A percentile compares a stretch with the other conserved stretches of the same genome.
These are phyloP conservation scores for Distichodus sexfasciatus DNA, from an alignment of 2,797 vertebrate species.

Conservation along the genomic window DNA sequence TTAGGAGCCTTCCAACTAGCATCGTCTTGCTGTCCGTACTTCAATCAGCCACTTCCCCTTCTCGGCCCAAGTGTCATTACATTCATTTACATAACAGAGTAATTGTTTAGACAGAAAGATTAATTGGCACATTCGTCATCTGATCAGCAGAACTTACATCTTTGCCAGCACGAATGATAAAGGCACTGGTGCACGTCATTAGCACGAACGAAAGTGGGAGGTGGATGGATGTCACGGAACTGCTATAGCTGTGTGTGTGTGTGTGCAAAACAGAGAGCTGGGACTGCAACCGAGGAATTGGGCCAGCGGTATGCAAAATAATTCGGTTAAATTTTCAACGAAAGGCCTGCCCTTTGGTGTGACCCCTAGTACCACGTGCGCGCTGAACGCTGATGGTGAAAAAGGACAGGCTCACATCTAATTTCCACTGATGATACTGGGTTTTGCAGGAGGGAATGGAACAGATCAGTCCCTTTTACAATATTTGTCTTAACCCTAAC, in stretches of 20 bases:
- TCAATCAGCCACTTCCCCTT: conserved; percentile 49
- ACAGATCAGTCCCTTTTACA: too few relatives aligned
- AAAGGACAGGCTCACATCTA: conserved; percentile 55
- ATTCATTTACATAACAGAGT: conserved; percentile 64
- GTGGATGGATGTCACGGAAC: background rate
- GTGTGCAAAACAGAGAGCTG: background rate
- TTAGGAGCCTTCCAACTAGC: conserved; percentile 71
- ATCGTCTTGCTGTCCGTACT: conserved; percentile 63
- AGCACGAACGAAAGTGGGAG: background rate
- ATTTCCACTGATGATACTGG: conserved; percentile 61
- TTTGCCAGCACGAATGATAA: background rate
- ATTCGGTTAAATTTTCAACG: conserved; percentile 74
- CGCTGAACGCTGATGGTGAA: conserved; percentile 63
- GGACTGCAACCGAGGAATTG: conserved; percentile 15
- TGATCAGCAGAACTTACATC: conserved; percentile 55
- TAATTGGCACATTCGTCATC: conserved; percentile 61
- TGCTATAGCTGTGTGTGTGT: background rate
- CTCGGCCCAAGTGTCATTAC: conserved; percentile 42
- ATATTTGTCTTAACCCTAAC: too few relatives aligned
- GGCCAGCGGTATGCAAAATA: conserved; percentile 62
- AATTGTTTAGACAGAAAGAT: conserved; percentile 41
- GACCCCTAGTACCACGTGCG: conserved; percentile 63
- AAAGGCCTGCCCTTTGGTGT: conserved; percentile 65
- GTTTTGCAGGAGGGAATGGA: background rate
- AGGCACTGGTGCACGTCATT: background rate